Evolutionary conservation across 1,140 invertebrate genomes (phyloP).

Genomic region (Drosophila murphyi): DNA sequence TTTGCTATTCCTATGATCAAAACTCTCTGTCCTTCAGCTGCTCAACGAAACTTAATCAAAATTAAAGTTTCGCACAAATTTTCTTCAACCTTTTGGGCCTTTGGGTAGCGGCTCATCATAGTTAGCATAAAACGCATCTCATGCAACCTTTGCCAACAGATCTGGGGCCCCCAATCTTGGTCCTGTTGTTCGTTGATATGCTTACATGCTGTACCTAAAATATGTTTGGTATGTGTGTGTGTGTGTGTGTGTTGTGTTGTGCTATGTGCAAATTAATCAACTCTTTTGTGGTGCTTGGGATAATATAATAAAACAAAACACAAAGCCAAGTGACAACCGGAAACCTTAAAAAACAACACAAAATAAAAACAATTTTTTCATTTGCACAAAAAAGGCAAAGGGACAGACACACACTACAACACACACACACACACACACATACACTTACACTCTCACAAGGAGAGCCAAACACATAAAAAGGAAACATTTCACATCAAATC

Average conservation of each 20-base stretch:
- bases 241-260: slow-evolving; percentile 35
- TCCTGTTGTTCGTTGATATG: neutral
- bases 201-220: neutral
- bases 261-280: slow-evolving; percentile 72
- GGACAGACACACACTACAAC: slow-evolving; percentile 10
- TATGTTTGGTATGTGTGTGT: slow-evolving; percentile 11
- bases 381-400: slow-evolving; percentile 45
- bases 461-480: slow-evolving; percentile 31
- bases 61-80: neutral
- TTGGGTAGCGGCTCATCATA: slow-evolving; percentile 7
- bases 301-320: slow-evolving; percentile 66
- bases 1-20: neutral
- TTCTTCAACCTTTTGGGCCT: neutral
- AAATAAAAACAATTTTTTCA: slow-evolving; percentile 41
- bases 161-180: neutral
- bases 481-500: slow-evolving; percentile 63
- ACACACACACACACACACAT: slow-evolving; percentile 4
- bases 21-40: neutral
- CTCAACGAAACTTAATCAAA: slow-evolving; percentile 10
- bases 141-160: slow-evolving; percentile 39
- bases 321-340: slow-evolving; percentile 25
- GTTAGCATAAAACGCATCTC: slow-evolving; percentile 34
- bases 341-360: slow-evolving; percentile 43
- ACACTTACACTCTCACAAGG: neutral
- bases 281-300: slow-evolving; percentile 72